These are phyloP conservation scores for Microtus oregoni DNA, from an alignment of 2,113 vertebrate species.

Conservation along the genomic window DNA sequence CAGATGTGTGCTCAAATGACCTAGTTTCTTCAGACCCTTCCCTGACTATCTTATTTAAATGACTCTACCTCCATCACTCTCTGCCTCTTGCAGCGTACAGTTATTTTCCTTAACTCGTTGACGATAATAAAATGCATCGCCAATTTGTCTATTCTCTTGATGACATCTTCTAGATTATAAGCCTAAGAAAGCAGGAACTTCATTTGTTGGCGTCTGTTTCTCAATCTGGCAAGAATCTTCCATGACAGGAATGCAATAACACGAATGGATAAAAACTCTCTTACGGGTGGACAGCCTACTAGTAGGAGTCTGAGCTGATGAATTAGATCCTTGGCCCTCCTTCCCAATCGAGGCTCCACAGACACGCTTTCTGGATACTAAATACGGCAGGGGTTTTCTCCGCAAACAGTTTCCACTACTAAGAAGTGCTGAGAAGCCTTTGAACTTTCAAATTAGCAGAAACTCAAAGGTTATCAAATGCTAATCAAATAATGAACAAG, in stretches of 20 bases:
- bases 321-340: not conserved
- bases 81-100: not conserved
- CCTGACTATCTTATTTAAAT: not conserved
- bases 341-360: not conserved
- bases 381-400: constrained; percentile 3
- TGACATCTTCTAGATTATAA: not conserved
- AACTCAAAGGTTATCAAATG: not conserved
- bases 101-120: constrained; percentile 20
- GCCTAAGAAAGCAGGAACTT: not conserved
- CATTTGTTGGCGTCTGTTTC: not conserved
- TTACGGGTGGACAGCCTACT: not conserved
- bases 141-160: not conserved
- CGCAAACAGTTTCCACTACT: constrained; percentile 24
- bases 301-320: not conserved
- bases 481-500: not conserved
- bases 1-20: not conserved
- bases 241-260: not conserved
- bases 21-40: not conserved
- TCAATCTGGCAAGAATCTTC: not conserved
- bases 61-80: not conserved
- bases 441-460: constrained; percentile 24
- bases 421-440: constrained; percentile 7
- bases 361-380: not conserved
- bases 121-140: not conserved
- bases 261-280: not conserved